A percentile compares a stretch with the other conserved stretches of the same genome.
These are phyloP conservation scores for Decapterus maruadsi DNA, from an alignment of 2,797 vertebrate genomes.

Conservation along the genomic window DNA sequence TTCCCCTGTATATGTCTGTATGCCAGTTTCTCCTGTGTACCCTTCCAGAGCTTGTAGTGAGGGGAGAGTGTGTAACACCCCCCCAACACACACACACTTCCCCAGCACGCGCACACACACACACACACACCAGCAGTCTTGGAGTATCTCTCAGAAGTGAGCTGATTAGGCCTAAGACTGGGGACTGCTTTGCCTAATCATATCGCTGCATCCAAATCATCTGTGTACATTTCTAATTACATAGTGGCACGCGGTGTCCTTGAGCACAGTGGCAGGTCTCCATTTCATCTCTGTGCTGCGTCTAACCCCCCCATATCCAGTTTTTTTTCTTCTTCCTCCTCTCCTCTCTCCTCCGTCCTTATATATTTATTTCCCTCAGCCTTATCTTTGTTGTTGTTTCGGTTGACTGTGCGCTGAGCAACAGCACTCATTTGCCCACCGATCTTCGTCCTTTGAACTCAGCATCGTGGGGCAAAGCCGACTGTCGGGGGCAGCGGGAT, in stretches of 20 bases:
- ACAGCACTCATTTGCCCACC: conserved; percentile 79
- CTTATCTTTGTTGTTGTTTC: conserved; percentile 82
- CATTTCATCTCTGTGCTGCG: conserved; percentile 82
- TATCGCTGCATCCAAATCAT: conserved; percentile 88
- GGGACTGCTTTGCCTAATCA: conserved; percentile 88
- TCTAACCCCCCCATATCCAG: conserved; percentile 50
- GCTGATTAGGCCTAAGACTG: conserved; percentile 87
- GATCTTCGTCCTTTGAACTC: conserved; percentile 80
- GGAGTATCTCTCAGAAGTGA: conserved; percentile 86
- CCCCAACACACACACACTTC: conserved; percentile 37
- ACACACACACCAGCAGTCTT: conserved; percentile 58
- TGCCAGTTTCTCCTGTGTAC: conserved; percentile 28
- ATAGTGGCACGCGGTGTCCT: conserved; percentile 85
- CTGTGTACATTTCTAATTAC: conserved; percentile 91
- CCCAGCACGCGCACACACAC: conserved; percentile 34
- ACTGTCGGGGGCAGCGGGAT: conserved; percentile 64
- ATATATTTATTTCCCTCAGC: conserved; percentile 76
- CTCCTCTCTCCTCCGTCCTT: conserved; percentile 54
- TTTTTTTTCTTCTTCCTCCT: conserved; percentile 17
- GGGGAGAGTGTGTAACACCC: conserved; percentile 43
- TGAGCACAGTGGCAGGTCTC: conserved; percentile 87
- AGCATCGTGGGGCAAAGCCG: conserved; percentile 67
- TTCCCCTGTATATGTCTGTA: conserved; percentile 16
- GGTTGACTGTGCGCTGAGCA: conserved; percentile 74
- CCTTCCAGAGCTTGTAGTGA: conserved; percentile 37